Evolutionary conservation across 2,797 vertebrate species (phyloP).

Genomic region (Myotis vivesi): DNA sequence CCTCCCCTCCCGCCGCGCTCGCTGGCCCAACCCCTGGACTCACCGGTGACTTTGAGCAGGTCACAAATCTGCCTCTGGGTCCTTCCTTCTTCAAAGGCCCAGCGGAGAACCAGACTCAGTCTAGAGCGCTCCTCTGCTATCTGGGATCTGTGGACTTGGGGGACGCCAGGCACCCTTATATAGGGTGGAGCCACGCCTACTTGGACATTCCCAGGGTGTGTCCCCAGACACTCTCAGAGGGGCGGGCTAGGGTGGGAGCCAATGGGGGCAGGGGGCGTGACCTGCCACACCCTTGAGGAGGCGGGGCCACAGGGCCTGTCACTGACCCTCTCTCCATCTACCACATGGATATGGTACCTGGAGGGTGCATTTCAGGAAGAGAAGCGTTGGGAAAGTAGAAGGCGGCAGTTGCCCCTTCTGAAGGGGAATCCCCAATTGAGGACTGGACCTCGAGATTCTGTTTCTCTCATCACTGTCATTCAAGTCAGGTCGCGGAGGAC

Average conservation of each 20-base stretch:
- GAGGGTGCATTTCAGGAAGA: too few species aligned
- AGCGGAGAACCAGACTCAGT: accelerated
- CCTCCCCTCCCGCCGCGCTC: too few species aligned
- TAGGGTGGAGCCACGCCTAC: neutral
- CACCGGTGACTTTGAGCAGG: too few species aligned
- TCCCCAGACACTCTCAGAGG: too few species aligned
- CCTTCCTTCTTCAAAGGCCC: too few species aligned
- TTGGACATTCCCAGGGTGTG: too few species aligned
- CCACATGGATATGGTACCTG: too few species aligned
- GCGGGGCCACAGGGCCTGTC: too few species aligned
- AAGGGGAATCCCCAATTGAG: neutral
- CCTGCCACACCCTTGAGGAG: too few species aligned
- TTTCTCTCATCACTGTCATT: neutral
- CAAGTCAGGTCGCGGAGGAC: neutral
- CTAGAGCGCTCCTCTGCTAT: accelerated
- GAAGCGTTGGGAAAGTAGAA: neutral
- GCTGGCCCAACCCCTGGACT: neutral
- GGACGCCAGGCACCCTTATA: accelerated
- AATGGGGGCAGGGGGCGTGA: too few species aligned
- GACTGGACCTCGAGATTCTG: neutral
- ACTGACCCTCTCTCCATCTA: too few species aligned
- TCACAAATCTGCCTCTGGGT: neutral
- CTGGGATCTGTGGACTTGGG: accelerated
- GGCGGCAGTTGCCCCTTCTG: neutral
- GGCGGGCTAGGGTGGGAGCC: too few species aligned